phyloP scores from a whole-genome alignment of 2,888 invertebrate species.

The Leptopilina drosophilae region DNA sequence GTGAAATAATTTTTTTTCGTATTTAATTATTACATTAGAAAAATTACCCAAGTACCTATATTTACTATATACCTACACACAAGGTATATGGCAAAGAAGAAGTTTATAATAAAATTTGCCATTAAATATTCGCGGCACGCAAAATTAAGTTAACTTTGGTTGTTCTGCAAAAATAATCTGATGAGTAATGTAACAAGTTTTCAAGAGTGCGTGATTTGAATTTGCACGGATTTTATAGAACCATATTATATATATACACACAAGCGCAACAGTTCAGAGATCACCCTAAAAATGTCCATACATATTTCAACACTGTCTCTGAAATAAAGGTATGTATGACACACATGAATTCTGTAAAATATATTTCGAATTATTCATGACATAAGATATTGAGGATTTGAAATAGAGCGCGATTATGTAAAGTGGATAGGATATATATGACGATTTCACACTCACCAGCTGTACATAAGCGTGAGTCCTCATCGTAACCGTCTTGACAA shows the following conservation, averaged over 20 bases:
- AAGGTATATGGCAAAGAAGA: not conserved
- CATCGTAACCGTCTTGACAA: slow-evolving; percentile 96
- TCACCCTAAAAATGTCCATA: not conserved
- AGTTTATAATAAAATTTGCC: not conserved
- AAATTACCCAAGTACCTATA: too few species aligned
- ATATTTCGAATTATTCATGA: slow-evolving; percentile 3
- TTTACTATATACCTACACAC: not conserved
- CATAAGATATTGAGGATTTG: not conserved
- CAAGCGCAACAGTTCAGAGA: not conserved
- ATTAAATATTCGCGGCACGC: not conserved
- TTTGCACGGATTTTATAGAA: not conserved
- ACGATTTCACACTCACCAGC: slow-evolving; percentile 83
- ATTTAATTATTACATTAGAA: too few species aligned
- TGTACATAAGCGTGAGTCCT: slow-evolving; percentile 95
- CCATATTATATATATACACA: not conserved
- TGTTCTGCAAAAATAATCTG: slow-evolving; percentile 13
- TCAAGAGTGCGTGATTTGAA: slow-evolving; percentile 24
- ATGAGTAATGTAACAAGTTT: slow-evolving; percentile 33
- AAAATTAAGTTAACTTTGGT: not conserved
- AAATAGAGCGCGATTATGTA: slow-evolving; percentile 5
- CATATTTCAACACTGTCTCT: not conserved
- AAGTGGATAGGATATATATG: not conserved
- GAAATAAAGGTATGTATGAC: not conserved
- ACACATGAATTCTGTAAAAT: not conserved
- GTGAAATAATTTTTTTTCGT: too few species aligned